A percentile compares a stretch with the other conserved stretches of the same genome.
Evolutionary conservation across 2,113 vertebrate species (phyloP).

Genomic region (Mirounga angustirostris): DNA sequence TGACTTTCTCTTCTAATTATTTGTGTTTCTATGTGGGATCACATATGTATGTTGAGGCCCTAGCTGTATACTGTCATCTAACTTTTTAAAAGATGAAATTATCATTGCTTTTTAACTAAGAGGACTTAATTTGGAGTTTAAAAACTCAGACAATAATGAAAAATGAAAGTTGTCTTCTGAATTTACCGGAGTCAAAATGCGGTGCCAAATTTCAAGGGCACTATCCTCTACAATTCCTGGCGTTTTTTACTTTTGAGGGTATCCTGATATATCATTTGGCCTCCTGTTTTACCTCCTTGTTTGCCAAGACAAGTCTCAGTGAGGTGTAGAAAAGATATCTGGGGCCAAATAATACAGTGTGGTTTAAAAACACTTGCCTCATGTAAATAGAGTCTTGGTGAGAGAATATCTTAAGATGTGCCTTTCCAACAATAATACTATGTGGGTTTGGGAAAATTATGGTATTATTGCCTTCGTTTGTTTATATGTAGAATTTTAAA

Average conservation of each 20-base stretch:
- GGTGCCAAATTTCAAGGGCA: neutral
- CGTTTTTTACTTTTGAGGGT: constrained; percentile 34
- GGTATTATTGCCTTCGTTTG: neutral
- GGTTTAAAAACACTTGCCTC: constrained; percentile 62
- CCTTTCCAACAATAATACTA: constrained; percentile 9
- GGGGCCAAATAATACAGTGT: constrained; percentile 52
- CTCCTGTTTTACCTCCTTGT: neutral
- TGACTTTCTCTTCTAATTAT: neutral
- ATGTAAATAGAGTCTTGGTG: constrained; percentile 52
- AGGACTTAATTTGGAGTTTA: neutral
- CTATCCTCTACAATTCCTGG: neutral
- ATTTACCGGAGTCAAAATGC: neutral
- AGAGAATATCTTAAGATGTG: constrained; percentile 50
- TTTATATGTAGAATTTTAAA: constrained; percentile 18
- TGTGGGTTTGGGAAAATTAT: neutral
- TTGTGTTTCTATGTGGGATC: neutral
- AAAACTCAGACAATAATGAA: constrained; percentile 19
- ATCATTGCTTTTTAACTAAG: neutral
- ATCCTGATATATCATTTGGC: constrained; percentile 9
- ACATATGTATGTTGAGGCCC: neutral
- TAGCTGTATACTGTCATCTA: neutral
- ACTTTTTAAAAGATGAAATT: constrained; percentile 2
- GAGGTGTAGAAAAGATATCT: constrained; percentile 40
- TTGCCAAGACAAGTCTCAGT: constrained; percentile 49
- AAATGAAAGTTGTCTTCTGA: neutral